Base-by-base conservation (phyloP, 2,888 invertebrate species). In the Drosophila paucipuncta region DNA sequence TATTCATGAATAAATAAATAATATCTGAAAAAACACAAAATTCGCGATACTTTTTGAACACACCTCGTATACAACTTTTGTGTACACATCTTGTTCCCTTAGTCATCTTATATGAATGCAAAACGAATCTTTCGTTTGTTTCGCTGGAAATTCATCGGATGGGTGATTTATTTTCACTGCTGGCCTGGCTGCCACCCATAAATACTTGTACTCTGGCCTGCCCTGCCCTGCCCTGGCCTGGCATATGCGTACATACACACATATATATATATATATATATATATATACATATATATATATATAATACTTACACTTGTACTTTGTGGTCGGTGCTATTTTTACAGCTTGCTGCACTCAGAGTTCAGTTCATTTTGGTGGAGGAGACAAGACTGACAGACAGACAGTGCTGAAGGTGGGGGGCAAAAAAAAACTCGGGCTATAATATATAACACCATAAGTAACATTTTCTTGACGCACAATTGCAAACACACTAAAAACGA, bases 381-480 rank as follows among this genome's bases (percentile, higher is more conserved):
- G 53, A 63, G 71, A 49, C 63, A 53, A 53, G 52, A 22, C 31
- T 58, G 58, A 31, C 61, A 33, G 59, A 31, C 61, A 28, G 7
- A 16, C 47, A 16, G 25, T 41, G 49, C 37, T 25, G 55, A 50
- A 22, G 22, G 22, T 22, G 22, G 60, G 49, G 68, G 50, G 60
- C 47, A 53, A 9, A 47, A 35, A 52, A 50, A 52, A 31, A 57
- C 58, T 47, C 50, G 33, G 62, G 28, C 53, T 47, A 60, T 61
- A 70, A 59, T 22, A 80, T 58, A 67, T 68, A 78, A 80, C 54
- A 77, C 81, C 84, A 83, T 81, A 81, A 83, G 83, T 82, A 83
- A 78, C 71, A 81, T 78, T 78, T 83, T 71, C 78, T 78, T 78
- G 81, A 85, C 84, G 82, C 87, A 69, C 87, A 86, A 78, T 81